phyloP scores from a whole-genome alignment of 2,888 invertebrate genomes.

The Acanthopleura granulata region DNA sequence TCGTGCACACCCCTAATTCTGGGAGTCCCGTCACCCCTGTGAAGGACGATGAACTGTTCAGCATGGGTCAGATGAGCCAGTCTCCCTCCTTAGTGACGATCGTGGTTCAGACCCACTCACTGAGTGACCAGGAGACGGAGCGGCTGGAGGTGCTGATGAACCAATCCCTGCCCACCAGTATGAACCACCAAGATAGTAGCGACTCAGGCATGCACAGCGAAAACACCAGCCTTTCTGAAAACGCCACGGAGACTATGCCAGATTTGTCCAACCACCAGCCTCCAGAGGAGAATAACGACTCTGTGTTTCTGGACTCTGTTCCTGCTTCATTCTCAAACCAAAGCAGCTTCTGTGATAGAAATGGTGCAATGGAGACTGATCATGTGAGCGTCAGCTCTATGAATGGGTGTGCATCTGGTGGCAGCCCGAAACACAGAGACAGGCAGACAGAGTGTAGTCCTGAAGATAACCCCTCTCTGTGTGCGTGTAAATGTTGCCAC shows the following conservation, averaged over 20 bases:
- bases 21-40: slow-evolving; percentile 46
- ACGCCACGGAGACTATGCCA: slow-evolving; percentile 2
- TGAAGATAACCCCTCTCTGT: neutral
- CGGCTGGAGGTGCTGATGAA: slow-evolving; percentile 21
- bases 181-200: slow-evolving; percentile 59
- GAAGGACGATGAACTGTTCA: slow-evolving; percentile 20
- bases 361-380: slow-evolving; percentile 19
- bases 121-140: slow-evolving; percentile 9
- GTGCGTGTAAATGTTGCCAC: neutral
- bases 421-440: no score
- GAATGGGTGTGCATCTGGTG: no score
- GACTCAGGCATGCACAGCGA: slow-evolving; percentile 64
- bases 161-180: neutral
- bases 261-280: neutral
- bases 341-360: slow-evolving; percentile 11
- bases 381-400: neutral
- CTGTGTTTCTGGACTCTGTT: neutral
- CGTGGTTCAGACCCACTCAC: slow-evolving; percentile 25
- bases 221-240: slow-evolving; percentile 53
- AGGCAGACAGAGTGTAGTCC: no score
- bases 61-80: slow-evolving; percentile 31
- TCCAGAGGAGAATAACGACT: neutral
- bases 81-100: slow-evolving; percentile 36
- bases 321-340: neutral
- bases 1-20: slow-evolving; percentile 38